Percentiles rank a stretch among this genome's conserved stretches.
Evolutionary conservation across 1,140 invertebrate genomes (phyloP).

Genomic region (Diorhabda elongata): DNA sequence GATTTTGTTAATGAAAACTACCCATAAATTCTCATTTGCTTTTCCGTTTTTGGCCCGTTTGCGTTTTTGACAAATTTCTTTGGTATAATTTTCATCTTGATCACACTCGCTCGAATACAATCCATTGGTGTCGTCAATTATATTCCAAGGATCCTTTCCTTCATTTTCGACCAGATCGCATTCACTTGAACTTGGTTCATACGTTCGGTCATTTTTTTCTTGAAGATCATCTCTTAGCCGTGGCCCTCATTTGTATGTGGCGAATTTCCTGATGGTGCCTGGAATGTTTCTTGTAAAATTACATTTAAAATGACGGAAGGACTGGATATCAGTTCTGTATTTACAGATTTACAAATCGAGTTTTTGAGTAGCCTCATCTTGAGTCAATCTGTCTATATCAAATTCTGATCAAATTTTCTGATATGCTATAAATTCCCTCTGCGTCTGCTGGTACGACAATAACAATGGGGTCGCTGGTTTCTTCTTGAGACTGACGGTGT

Average conservation of each 20-base stretch:
- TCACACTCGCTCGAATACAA: too few species aligned
- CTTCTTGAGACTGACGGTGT: slow-evolving; percentile 8
- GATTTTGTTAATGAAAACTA: too few species aligned
- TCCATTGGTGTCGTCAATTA: too few species aligned
- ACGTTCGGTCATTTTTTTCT: slow-evolving; percentile 9
- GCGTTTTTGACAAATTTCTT: slow-evolving; percentile 5
- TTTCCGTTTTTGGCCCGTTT: slow-evolving; percentile 5
- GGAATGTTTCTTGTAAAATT: neutral
- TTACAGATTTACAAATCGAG: slow-evolving; percentile 3
- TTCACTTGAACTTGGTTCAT: slow-evolving; percentile 10
- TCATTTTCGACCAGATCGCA: slow-evolving; percentile 5
- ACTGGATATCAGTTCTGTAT: slow-evolving; percentile 4
- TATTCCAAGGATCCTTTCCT: slow-evolving; percentile 6
- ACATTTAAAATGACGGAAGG: neutral
- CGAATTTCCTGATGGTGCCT: neutral
- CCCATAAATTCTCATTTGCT: slow-evolving; percentile 6
- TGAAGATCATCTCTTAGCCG: neutral
- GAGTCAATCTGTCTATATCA: neutral
- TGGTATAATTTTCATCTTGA: neutral
- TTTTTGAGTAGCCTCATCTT: slow-evolving; percentile 8
- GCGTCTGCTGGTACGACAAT: slow-evolving; percentile 11
- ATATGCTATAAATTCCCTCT: slow-evolving; percentile 6
- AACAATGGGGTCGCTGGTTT: slow-evolving; percentile 6
- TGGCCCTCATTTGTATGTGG: slow-evolving; percentile 1
- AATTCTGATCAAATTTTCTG: neutral